Base-by-base conservation (phyloP, 2,797 vertebrate genomes). In the Schizopygopsis malacanthus region DNA sequence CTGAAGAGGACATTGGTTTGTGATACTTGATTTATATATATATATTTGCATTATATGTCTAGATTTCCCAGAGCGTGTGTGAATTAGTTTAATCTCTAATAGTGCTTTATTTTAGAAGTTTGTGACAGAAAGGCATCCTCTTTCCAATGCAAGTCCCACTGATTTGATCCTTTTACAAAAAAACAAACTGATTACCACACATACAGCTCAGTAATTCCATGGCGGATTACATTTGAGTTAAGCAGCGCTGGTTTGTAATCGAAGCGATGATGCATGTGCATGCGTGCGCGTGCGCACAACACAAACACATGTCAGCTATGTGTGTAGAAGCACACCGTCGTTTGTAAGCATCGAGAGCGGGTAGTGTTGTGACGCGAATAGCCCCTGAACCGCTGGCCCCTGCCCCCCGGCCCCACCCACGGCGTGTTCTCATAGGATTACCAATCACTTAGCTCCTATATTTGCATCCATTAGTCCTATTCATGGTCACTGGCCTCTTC, bases 401-500 rank as follows among this genome's bases (percentile, higher is more conserved):
- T 2, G 28, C 2, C 28, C 28, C 33, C 2, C 33, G 33, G 33
- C 2, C 33, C 89, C 88, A 93, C 94, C 94, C 94, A 95, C 95
- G 93, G 95, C 95, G 95, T 95, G 95, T 96, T 95, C 93, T 95
- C 96, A 96, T 95, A 93, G 96, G 96, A 97, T 97, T 96, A 96
- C 96, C 95, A 94, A 95, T 96, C 94, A 96, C 95, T 96, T 96
- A 95, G 95, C 94, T 95, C 93, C 91, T 91, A 92, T 94, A 96
- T 96, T 96, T 96, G 95, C 96, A 96, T 96, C 95, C 94, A 95
- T 95, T 93, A 94, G 94, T 92, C 93, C 93, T 90, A 95, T 95
- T 96, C 95, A 93, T 93, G 92, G 93, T 95, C 94, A 94, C 95
- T 95, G 95, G 94, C 92, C 93, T 93, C 95, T 95, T 96, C 94